Evolutionary conservation across 2,797 vertebrate species (phyloP).

Genomic region (Acrossocheilus fasciatus): DNA sequence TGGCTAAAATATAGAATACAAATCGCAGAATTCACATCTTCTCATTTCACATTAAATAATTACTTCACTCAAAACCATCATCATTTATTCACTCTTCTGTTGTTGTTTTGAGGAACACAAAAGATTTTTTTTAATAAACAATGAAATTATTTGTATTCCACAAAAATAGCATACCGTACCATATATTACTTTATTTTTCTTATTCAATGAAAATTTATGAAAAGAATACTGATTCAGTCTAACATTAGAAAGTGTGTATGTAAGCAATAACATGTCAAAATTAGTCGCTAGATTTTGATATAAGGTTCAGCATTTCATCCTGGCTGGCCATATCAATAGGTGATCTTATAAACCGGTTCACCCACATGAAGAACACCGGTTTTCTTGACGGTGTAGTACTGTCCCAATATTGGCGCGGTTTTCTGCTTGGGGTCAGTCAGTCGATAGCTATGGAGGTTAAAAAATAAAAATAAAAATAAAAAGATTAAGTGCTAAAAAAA

Average conservation of each 20-base stretch:
- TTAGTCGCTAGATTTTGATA: neutral
- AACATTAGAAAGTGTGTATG: neutral
- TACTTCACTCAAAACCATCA: too few species aligned
- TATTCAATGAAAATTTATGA: neutral
- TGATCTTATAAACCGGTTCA: constrained; percentile 86
- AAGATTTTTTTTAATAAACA: neutral
- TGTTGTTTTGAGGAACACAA: neutral
- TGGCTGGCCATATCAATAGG: constrained; percentile 60
- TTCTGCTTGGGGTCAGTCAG: constrained; percentile 85
- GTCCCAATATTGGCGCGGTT: constrained; percentile 85
- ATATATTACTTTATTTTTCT: neutral
- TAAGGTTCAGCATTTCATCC: neutral
- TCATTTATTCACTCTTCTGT: neutral
- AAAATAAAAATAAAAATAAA: constrained; percentile 12
- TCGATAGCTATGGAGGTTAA: constrained; percentile 84
- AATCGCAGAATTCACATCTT: neutral
- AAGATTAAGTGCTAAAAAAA: neutral
- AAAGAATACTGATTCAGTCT: neutral
- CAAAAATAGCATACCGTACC: too few species aligned
- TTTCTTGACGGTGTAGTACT: constrained; percentile 85
- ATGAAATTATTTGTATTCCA: neutral
- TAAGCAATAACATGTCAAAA: neutral
- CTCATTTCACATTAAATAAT: too few species aligned
- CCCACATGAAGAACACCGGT: constrained; percentile 86
- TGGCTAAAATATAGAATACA: neutral